Evolutionary conservation across 2,888 invertebrate species (phyloP).

Genomic region (Apodemia zela): DNA sequence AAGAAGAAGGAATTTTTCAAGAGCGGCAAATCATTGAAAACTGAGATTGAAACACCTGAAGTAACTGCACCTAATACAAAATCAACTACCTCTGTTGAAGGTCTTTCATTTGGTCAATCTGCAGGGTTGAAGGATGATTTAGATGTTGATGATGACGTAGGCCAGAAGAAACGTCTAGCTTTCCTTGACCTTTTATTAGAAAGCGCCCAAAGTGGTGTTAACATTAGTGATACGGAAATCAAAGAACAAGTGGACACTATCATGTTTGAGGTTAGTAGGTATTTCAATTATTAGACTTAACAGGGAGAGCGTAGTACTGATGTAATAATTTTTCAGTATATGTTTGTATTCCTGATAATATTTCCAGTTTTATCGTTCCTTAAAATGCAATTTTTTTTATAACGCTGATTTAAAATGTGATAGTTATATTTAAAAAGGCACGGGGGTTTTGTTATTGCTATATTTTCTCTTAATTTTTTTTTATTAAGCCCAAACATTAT

Average conservation of each 20-base stretch:
- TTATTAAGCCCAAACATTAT: too few species aligned
- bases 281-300: too few species aligned
- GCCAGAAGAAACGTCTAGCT: constrained; percentile 90
- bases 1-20: constrained; percentile 88
- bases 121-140: constrained; percentile 88
- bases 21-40: constrained; percentile 72
- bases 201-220: constrained; percentile 86
- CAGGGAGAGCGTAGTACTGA: too few species aligned
- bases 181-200: constrained; percentile 93
- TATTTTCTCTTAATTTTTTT: too few species aligned
- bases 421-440: too few species aligned
- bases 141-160: constrained; percentile 89
- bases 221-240: constrained; percentile 87
- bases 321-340: too few species aligned
- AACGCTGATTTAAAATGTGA: too few species aligned
- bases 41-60: constrained; percentile 45
- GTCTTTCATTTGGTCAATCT: constrained; percentile 86
- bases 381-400: too few species aligned
- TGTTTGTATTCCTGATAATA: too few species aligned
- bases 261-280: constrained; percentile 87
- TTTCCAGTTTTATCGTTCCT: too few species aligned
- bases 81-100: constrained; percentile 70
- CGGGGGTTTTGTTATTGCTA: too few species aligned
- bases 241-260: constrained; percentile 92
- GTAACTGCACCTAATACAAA: constrained; percentile 22